Evolutionary conservation across 2,113 vertebrate genomes (phyloP).

Genomic region (Trematomus loennbergii): DNA sequence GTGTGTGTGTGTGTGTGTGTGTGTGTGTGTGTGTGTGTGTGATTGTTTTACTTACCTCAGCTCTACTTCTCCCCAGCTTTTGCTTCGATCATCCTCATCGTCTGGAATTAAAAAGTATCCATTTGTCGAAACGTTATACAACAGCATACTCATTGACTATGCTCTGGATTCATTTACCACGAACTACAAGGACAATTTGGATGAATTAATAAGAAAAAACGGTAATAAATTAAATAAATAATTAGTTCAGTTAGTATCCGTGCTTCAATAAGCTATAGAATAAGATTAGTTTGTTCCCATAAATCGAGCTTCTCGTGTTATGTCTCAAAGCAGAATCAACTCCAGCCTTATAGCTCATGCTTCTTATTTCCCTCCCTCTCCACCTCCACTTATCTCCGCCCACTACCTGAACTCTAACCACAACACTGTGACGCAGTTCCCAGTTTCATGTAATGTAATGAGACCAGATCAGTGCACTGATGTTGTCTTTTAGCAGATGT

Average conservation of each 20-base stretch:
- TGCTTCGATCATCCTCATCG: slow-evolving; percentile 67
- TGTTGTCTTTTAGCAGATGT: not conserved
- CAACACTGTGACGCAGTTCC: slow-evolving; percentile 54
- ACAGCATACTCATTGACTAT: slow-evolving; percentile 22
- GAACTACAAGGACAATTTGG: not conserved
- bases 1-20: no score
- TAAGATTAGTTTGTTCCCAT: slow-evolving; percentile 17
- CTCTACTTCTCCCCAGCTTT: slow-evolving; percentile 77
- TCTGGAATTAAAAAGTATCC: slow-evolving; percentile 74
- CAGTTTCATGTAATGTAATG: not conserved
- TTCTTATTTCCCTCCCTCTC: not conserved
- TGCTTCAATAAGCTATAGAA: not conserved
- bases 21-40: not conserved
- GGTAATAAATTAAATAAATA: slow-evolving; percentile 8
- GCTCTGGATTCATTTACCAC: not conserved
- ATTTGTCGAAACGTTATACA: slow-evolving; percentile 39
- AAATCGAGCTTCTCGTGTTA: slow-evolving; percentile 1
- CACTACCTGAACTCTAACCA: slow-evolving; percentile 31
- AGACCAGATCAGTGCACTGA: not conserved
- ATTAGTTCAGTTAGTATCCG: slow-evolving; percentile 9
- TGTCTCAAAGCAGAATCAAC: slow-evolving; percentile 18
- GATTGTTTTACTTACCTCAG: slow-evolving; percentile 72
- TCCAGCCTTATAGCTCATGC: slow-evolving; percentile 12
- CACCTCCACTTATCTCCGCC: slow-evolving; percentile 47
- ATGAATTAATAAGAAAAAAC: not conserved